These are phyloP conservation scores for Drosophila mayaguana DNA, from an alignment of 2,888 invertebrate species.

Conservation along the genomic window DNA sequence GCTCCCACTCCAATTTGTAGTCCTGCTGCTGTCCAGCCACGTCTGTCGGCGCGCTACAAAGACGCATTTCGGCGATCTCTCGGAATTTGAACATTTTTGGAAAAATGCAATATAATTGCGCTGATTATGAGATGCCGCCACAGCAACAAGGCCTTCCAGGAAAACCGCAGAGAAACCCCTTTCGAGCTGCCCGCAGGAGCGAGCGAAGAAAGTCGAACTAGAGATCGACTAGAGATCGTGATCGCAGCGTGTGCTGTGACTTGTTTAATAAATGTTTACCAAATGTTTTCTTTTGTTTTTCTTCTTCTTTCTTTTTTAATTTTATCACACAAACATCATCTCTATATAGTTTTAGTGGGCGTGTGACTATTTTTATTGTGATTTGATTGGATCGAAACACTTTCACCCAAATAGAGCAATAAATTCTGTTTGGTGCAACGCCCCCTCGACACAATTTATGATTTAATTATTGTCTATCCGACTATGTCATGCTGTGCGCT, in stretches of 20 bases:
- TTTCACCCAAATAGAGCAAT: conserved; percentile 74
- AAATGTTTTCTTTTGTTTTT: conserved; percentile 40
- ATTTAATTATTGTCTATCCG: conserved; percentile 72
- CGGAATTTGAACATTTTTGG: conserved; percentile 60
- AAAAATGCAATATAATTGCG: conserved; percentile 81
- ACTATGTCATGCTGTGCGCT: conserved; percentile 52
- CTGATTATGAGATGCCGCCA: conserved; percentile 70
- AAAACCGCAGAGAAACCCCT: conserved; percentile 41
- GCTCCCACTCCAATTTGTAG: background rate
- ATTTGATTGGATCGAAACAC: conserved; percentile 56
- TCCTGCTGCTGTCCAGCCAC: conserved; percentile 6
- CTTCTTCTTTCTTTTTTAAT: background rate
- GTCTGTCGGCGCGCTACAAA: conserved; percentile 68
- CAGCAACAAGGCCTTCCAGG: conserved; percentile 67
- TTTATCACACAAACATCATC: background rate
- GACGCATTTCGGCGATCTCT: conserved; percentile 56
- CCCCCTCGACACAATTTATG: conserved; percentile 54
- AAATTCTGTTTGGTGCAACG: conserved; percentile 47
- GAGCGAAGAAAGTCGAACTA: conserved; percentile 36
- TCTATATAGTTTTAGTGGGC: conserved; percentile 38
- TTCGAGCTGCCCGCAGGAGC: conserved; percentile 6
- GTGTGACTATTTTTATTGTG: conserved; percentile 74
- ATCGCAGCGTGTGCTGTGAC: conserved; percentile 49
- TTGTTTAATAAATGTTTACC: conserved; percentile 50
- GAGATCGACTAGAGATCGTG: conserved; percentile 10